Evolutionary conservation across 2,888 invertebrate genomes (phyloP).

Genomic region (Dynastes grantii): DNA sequence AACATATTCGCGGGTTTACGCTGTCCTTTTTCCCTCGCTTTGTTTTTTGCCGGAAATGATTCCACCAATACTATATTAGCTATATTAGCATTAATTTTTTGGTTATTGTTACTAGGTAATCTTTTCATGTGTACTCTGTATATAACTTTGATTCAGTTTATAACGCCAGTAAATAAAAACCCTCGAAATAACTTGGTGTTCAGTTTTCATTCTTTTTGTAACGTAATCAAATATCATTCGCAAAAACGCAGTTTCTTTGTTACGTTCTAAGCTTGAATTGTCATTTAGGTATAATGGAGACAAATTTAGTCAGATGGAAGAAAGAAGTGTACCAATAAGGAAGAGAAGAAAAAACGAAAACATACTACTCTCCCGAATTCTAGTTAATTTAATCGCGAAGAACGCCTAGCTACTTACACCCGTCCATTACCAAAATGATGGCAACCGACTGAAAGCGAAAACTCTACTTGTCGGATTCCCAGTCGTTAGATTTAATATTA

Average conservation of each 20-base stretch:
- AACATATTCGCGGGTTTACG: too few relatives aligned
- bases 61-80: too few relatives aligned
- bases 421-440: constrained; percentile 26
- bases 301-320: neutral
- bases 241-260: too few relatives aligned
- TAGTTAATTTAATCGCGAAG: constrained; percentile 45
- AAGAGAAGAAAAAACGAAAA: neutral
- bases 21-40: too few relatives aligned
- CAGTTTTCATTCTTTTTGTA: neutral
- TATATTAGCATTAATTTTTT: too few relatives aligned
- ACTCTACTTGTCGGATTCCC: constrained; percentile 37
- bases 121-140: too few relatives aligned
- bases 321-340: constrained; percentile 6
- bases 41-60: too few relatives aligned
- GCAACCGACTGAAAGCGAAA: constrained; percentile 20
- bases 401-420: constrained; percentile 38
- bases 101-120: too few relatives aligned
- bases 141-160: too few relatives aligned
- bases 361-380: neutral
- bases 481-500: constrained; percentile 34
- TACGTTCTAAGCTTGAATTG: too few relatives aligned
- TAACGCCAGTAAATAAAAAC: too few relatives aligned
- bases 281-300: neutral
- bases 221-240: too few relatives aligned
- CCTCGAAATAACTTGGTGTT: neutral